Base-by-base conservation (phyloP, 2,113 vertebrate species). In the Vimba vimba region DNA sequence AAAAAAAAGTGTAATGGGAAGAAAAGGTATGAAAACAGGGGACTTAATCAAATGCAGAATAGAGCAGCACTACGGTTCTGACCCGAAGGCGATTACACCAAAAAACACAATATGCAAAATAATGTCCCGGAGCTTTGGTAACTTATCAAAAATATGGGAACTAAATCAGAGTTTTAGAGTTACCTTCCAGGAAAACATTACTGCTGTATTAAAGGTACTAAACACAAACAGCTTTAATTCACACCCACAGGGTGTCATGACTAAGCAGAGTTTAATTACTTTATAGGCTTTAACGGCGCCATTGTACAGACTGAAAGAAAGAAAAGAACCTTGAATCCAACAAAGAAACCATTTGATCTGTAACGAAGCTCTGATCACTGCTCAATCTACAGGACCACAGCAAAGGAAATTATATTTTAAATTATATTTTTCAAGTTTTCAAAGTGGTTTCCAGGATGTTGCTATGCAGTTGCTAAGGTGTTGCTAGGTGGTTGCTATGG, bases 191-290 rank as follows among this genome's bases (percentile, higher is more conserved):
- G 59, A 80, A 64, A 62, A 43, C 39, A 80, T 43, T 39, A 43
- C 23, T 0, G 21, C 33, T 79, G 55, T 62, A 80, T 80, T 80
- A 80, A 64, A 64, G 39, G 59, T 80, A 64, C 57, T 62, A 62
- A 62, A 80, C 59, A 80, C 33, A 60, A 79, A 79, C 77, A 79
- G 77, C 78, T 66, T 81, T 81, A 66, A 64, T 47, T 80, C 39
- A 47, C n/a, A 27, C 59, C 78, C 59, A 45, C 59, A 12, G 79
- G 39, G n/a, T 81, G 43, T 64, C 43, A 36, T 81, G 79, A 64
- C 59, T 80, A 62, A 79, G 30, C 57, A 62, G 57, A 66, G 39
- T 30, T 27, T 5, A 80, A 64, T 80, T 80, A 80, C 33, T 80
- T 25, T 62, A 25, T 47, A 13, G 6, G 43, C n/a, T 47, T 74